Evolutionary conservation across 2,113 vertebrate species (phyloP).

Genomic region (Zosterops lateralis): DNA sequence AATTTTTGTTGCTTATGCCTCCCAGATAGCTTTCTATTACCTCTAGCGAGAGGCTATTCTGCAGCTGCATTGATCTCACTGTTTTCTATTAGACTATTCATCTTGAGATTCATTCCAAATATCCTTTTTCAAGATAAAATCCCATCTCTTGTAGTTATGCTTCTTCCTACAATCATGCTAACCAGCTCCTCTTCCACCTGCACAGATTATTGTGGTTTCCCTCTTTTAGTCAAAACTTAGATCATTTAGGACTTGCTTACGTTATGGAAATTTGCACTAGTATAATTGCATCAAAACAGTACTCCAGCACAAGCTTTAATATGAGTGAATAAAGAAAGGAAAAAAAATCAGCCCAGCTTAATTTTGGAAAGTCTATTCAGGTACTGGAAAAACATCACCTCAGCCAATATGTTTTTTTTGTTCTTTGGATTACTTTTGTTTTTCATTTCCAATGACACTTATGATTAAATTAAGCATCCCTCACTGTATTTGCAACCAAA

Average conservation of each 20-base stretch:
- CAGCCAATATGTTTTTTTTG: background rate
- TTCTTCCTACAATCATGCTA: background rate
- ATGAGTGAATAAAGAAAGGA: background rate
- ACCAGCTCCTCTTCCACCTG: slow-evolving; percentile 6
- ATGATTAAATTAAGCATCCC: background rate
- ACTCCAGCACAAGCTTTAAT: slow-evolving; percentile 4
- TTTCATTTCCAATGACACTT: slow-evolving; percentile 10
- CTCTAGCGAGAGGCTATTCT: background rate
- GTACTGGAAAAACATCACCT: background rate
- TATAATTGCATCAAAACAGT: slow-evolving; percentile 36
- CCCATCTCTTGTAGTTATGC: slow-evolving; percentile 12
- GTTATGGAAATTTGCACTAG: slow-evolving; percentile 24
- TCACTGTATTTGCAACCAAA: background rate
- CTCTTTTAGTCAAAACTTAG: slow-evolving; percentile 13
- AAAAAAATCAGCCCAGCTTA: background rate
- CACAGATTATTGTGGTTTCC: slow-evolving; percentile 11
- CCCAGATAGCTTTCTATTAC: background rate
- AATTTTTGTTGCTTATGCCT: background rate
- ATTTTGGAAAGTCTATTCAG: background rate
- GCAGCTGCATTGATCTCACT: background rate
- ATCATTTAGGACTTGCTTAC: slow-evolving; percentile 20
- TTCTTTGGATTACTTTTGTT: slow-evolving; percentile 19
- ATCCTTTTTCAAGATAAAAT: background rate
- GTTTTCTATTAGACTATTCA: background rate
- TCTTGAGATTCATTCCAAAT: background rate